A percentile compares a stretch with the other conserved stretches of the same genome.
Conservation (phyloP, 2,888 invertebrate genomes). For the Gortyna flavago region DNA sequence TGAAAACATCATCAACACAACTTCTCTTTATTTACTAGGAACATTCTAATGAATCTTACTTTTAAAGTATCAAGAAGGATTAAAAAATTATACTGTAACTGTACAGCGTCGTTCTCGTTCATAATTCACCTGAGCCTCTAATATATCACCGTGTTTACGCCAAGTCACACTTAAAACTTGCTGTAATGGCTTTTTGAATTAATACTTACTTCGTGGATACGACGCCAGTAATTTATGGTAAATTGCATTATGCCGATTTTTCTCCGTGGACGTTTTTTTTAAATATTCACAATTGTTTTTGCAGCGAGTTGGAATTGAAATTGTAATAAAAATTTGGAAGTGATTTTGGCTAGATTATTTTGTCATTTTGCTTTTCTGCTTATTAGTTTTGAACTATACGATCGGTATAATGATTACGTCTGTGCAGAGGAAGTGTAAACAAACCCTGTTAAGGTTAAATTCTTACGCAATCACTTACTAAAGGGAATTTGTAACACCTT, state of each 20-base stretch:
- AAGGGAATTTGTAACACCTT: background rate
- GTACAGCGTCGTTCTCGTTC: conserved; percentile 59
- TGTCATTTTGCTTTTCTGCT: no score
- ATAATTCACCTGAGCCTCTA: conserved; percentile 75
- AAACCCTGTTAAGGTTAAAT: background rate
- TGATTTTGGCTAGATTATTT: background rate
- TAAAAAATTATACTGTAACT: conserved; percentile 69
- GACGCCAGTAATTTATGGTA: conserved; percentile 79
- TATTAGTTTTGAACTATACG: background rate
- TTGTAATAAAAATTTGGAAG: background rate
- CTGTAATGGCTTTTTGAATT: conserved; percentile 83
- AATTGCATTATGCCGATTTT: conserved; percentile 70
- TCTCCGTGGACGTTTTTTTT: conserved; percentile 18
- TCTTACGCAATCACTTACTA: background rate
- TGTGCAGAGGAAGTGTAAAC: background rate
- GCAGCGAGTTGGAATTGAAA: no score
- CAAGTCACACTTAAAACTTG: conserved; percentile 82
- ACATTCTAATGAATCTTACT: conserved; percentile 68
- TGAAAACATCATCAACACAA: conserved; percentile 24
- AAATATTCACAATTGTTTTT: background rate
- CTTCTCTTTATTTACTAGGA: conserved; percentile 48
- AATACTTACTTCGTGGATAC: conserved; percentile 80
- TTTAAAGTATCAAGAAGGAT: conserved; percentile 64
- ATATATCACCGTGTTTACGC: conserved; percentile 80
- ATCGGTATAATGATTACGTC: background rate